Evolutionary conservation across 1,140 invertebrate genomes (phyloP).

Genomic region (Camponotus floridanus): DNA sequence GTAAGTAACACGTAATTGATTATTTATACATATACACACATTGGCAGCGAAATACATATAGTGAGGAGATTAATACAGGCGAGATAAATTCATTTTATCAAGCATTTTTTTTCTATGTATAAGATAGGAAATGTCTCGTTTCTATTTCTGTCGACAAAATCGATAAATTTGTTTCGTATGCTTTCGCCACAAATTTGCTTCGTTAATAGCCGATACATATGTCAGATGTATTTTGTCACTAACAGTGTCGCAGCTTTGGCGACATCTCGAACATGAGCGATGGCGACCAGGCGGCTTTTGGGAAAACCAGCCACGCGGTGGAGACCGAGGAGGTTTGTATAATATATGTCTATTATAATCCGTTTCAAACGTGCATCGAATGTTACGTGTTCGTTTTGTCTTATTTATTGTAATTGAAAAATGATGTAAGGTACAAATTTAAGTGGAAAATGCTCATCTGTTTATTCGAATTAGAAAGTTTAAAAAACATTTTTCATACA

Average conservation of each 20-base stretch:
- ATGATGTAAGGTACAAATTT: neutral
- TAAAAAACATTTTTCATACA: neutral
- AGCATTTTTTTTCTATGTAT: neutral
- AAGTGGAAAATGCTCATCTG: neutral
- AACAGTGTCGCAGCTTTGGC: conserved; percentile 89
- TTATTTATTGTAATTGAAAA: neutral
- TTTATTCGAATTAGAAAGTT: neutral
- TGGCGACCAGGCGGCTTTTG: conserved; percentile 79
- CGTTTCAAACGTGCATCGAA: neutral
- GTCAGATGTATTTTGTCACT: conserved; percentile 80
- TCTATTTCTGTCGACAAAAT: conserved; percentile 5
- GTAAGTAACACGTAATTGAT: conserved; percentile 78
- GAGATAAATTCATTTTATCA: neutral
- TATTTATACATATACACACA: neutral
- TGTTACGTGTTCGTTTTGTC: conserved; percentile 7
- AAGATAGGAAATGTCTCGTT: neutral
- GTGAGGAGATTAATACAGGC: too few relatives aligned
- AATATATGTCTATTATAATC: conserved; percentile 14
- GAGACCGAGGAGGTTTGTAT: conserved; percentile 83
- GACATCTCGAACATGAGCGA: conserved; percentile 87
- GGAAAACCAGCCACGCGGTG: conserved; percentile 75
- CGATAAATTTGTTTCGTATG: conserved; percentile 4
- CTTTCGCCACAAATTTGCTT: conserved; percentile 56
- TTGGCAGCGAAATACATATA: neutral
- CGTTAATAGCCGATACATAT: conserved; percentile 64